Percentiles rank a stretch among this genome's conserved stretches.
Conservation (phyloP, 2,888 invertebrate species). For the Drosophila lacicola region DNA sequence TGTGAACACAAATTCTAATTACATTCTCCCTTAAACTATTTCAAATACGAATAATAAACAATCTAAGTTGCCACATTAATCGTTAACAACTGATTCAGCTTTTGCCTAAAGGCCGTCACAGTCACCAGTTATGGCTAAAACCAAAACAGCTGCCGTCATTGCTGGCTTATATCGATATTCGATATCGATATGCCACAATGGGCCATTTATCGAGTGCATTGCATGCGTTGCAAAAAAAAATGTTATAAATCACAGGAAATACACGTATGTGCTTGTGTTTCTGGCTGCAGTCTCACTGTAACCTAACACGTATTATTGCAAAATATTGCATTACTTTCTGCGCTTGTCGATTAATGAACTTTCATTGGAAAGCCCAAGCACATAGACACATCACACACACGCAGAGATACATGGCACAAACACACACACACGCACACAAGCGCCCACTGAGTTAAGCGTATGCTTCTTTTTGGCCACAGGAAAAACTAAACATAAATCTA, state of each 20-base stretch:
- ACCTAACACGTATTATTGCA: conserved; percentile 28
- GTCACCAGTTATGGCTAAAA: conserved; percentile 61
- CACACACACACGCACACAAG: conserved; percentile 28
- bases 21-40: conserved; percentile 5
- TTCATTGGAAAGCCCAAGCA: conserved; percentile 59
- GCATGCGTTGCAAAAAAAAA: conserved; percentile 58
- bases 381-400: conserved; percentile 23
- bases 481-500: conserved; percentile 50
- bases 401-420: conserved; percentile 20
- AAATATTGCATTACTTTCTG: conserved; percentile 27
- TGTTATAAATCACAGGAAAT: conserved; percentile 30
- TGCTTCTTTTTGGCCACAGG: conserved; percentile 59
- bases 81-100: conserved; percentile 30
- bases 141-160: conserved; percentile 76
- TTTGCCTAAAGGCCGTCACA: conserved; percentile 44
- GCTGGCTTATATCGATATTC: conserved; percentile 46
- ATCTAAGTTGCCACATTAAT: conserved; percentile 17
- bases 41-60: conserved; percentile 3
- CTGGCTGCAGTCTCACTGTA: conserved; percentile 5
- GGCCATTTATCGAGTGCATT: conserved; percentile 54
- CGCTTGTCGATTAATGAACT: conserved; percentile 46
- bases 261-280: conserved; percentile 5
- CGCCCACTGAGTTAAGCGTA: conserved; percentile 53
- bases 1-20: conserved; percentile 8
- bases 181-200: conserved; percentile 54